Conservation (phyloP, 2,113 vertebrate species). For the Glareola pratincola region DNA sequence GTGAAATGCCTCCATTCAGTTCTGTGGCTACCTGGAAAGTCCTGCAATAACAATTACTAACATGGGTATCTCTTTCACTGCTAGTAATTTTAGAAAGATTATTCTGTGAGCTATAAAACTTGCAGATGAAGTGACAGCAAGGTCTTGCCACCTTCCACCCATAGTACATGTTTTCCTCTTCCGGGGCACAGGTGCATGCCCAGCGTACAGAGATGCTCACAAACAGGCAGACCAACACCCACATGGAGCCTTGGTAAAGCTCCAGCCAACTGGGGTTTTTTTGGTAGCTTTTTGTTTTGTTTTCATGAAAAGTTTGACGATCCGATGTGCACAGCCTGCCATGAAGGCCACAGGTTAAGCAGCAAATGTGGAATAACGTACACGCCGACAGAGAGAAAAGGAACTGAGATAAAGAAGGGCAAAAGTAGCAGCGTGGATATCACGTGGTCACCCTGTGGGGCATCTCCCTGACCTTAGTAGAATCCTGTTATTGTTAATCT, state of each 20-base stretch:
- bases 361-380: background rate
- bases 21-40: background rate
- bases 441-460: background rate
- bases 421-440: background rate
- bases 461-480: background rate
- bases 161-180: background rate
- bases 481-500: constrained; percentile 17
- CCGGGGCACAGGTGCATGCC: rapidly evolving
- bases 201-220: background rate
- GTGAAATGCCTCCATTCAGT: background rate
- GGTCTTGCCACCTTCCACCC: background rate
- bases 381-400: background rate
- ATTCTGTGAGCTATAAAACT: background rate
- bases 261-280: background rate
- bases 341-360: background rate
- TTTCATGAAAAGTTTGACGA: background rate
- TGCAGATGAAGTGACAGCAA: background rate
- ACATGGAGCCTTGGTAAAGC: background rate
- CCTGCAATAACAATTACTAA: background rate
- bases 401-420: background rate
- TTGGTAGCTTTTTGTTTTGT: background rate
- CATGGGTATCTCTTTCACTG: background rate
- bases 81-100: background rate
- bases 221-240: background rate
- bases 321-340: background rate